Base-by-base conservation (phyloP, 2,113 vertebrate genomes). In the Vulpes lagopus region DNA sequence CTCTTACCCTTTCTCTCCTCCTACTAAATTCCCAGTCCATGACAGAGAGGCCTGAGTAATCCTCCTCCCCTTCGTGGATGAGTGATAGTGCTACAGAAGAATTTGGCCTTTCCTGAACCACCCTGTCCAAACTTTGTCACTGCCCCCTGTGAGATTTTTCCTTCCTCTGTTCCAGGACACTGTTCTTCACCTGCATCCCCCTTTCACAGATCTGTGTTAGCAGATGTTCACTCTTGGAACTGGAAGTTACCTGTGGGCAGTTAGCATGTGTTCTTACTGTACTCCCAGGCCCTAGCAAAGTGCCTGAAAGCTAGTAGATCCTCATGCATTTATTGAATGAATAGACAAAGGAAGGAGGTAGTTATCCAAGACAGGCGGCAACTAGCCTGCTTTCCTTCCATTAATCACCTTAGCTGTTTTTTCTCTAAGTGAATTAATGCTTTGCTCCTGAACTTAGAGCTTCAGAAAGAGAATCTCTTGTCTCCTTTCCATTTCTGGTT, bases 21-120 rank as follows among this genome's bases (percentile, higher is more conserved):
- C 87, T 94, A 87, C 97, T 84, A 74, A 65, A 92, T 98, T 97
- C 85, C 32, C 67, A 19, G 87, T 94, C 74, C 32, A 2, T 81
- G 97, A 81, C 79, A 95, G 93, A 97, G 71, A 93, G 57, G 49
- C 57, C 95, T 85, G 96, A 98, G 92, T 84, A 97, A 91, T 92
- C n/a, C 81, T 96, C 51, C 84, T 96, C 53, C 9, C 82, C 95
- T 71, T 16, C 80, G 91, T 89, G 43, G 69, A 64, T 90, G 80
- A 62, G 49, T 0, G 0, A 2, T 38, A 22, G 95, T 38, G 3
- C 73, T 85, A 22, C 64, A 89, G 76, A 86, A 23, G 49, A 43
- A 53, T 38, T 65, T 76, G 67, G 78, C 30, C 27, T 25, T 85
- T 49, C 27, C 53, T 57, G 53, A 76, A 73, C 19, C 51, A 53